Evolutionary conservation across 1,140 invertebrate species (phyloP), one percentile per base, ranked within the genome.

Genomic region (Achroia grisella): DNA sequence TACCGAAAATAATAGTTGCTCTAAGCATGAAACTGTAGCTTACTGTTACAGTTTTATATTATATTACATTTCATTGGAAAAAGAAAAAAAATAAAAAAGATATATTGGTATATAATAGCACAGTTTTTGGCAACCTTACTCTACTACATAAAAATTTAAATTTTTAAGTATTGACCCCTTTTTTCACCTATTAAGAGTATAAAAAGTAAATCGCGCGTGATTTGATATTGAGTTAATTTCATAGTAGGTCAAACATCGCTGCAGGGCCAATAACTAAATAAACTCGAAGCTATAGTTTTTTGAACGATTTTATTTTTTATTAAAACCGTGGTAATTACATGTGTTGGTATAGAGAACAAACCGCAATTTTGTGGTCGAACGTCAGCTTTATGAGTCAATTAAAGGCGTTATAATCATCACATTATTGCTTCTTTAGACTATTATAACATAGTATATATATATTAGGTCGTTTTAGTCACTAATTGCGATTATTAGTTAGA

Each of bases 341-440:
- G 71, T 58, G 74, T 75, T 73, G 62, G 66, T 62, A 70, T 79
- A 71, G 64, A 79, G 76, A 79, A 77, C 75, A 71, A 82, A 79
- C 78, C 78, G 63, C 68, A 71, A 76, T 74, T 72, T 76, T 75
- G 75, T 71, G 67, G 73, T 68, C 67, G 36, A 61, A 56, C 58
- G 58, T 79, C 72, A 82, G 63, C 68, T 76, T 76, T 77, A 71
- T 69, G 65, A 63, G 61, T 71, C 77, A 72, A 79, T 79, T 79
- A 77, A 64, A 79, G 73, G 78, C 75, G 75, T 82, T 55, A 82
- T 82, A 81, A 81, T 79, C 55, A 77, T 69, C 70, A 62, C 58
- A 66, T 71, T 59, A 57, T 49, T 39, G 42, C 56, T 59, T 66
- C 51, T 71, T 75, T 65, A 75, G 59, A 46, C 55, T 53, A 58